A percentile compares a stretch with the other conserved stretches of the same genome.
Conservation (phyloP, 2,888 invertebrate genomes). For the Meganola albula region DNA sequence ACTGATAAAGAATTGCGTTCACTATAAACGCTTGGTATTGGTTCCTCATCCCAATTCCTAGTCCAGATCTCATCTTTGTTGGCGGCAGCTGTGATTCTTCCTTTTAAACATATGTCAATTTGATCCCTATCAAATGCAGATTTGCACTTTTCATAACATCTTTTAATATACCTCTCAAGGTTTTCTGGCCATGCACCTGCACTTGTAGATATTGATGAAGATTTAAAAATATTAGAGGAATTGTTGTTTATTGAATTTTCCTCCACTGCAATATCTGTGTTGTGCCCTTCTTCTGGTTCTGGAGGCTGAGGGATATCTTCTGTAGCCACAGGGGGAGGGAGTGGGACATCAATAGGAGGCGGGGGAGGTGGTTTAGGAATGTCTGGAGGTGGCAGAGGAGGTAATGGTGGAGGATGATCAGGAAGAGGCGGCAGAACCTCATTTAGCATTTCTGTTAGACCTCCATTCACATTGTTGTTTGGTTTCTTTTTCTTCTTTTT, state of each 20-base stretch:
- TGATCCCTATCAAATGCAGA: slow-evolving; percentile 94
- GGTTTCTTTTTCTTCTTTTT: slow-evolving; percentile 88
- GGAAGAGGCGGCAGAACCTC: slow-evolving; percentile 71
- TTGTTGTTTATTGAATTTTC: slow-evolving; percentile 39
- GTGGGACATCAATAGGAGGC: slow-evolving; percentile 51
- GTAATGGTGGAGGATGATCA: slow-evolving; percentile 72
- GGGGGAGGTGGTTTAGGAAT: slow-evolving; percentile 52
- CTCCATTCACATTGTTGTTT: slow-evolving; percentile 70
- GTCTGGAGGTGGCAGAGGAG: slow-evolving; percentile 72
- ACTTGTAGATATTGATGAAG: slow-evolving; percentile 50
- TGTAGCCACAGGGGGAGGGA: slow-evolving; percentile 66
- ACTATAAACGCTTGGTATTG: slow-evolving; percentile 91
- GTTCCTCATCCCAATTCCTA: slow-evolving; percentile 96
- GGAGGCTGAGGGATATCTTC: slow-evolving; percentile 61
- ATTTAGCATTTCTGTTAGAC: slow-evolving; percentile 20
- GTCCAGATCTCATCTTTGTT: slow-evolving; percentile 91
- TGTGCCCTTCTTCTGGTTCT: slow-evolving; percentile 40
- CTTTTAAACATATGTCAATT: slow-evolving; percentile 95
- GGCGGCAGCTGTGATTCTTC: slow-evolving; percentile 94
- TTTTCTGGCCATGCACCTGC: slow-evolving; percentile 87
- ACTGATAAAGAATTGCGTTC: slow-evolving; percentile 83
- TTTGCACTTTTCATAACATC: slow-evolving; percentile 94
- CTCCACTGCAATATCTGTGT: slow-evolving; percentile 27
- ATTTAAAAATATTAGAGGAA: slow-evolving; percentile 50
- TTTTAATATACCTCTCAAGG: slow-evolving; percentile 90